phyloP scores from a whole-genome alignment of 2,797 vertebrate species.

The Tauraco hartlaubi region DNA sequence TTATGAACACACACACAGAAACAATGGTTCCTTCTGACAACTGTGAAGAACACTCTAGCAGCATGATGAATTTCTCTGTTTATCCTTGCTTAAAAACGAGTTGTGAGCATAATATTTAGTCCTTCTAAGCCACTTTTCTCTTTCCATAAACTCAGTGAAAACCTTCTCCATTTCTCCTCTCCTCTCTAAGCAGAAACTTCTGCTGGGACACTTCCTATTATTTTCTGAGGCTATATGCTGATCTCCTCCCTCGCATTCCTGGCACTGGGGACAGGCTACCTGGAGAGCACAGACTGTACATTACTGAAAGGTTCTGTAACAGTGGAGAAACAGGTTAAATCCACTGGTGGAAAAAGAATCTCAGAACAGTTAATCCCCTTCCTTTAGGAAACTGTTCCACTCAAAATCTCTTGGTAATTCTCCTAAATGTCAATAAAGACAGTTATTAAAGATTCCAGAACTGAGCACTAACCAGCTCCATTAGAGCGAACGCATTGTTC shows the following conservation, averaged over 20 bases:
- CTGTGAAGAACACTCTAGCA: background rate
- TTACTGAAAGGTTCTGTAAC: background rate
- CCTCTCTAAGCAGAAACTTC: background rate
- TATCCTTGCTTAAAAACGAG: background rate
- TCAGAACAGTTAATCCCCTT: background rate
- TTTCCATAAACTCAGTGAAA: background rate
- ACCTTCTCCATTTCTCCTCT: background rate
- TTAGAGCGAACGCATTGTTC: background rate
- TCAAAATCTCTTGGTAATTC: background rate
- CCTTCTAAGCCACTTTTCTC: background rate
- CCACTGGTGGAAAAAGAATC: background rate
- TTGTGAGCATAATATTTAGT: background rate
- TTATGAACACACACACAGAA: background rate
- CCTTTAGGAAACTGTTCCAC: background rate
- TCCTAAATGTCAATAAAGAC: background rate
- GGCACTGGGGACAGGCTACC: background rate
- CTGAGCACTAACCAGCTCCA: background rate
- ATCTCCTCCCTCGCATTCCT: background rate
- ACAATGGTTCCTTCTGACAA: background rate
- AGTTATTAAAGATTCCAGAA: background rate
- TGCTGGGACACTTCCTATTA: background rate
- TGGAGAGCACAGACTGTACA: background rate
- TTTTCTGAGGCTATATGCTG: background rate
- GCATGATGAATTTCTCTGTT: background rate
- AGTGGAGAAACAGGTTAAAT: background rate